Evolutionary conservation across 1,140 invertebrate genomes (phyloP).

Genomic region (Magallana angulata): DNA sequence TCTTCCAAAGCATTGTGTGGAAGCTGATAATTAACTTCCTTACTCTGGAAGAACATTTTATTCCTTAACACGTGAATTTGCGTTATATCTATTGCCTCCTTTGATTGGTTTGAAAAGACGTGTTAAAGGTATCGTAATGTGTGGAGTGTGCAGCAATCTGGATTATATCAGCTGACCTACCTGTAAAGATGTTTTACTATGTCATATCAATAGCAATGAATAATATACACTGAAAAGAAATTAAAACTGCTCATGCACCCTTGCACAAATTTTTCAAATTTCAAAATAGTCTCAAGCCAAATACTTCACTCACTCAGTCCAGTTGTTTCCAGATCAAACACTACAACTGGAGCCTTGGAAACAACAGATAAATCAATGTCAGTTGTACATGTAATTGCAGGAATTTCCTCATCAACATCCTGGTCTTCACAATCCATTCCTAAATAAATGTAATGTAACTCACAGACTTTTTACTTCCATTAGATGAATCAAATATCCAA

Average conservation of each 20-base stretch:
- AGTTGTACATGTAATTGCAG: not conserved
- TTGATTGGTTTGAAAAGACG: not conserved
- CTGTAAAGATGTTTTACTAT: not conserved
- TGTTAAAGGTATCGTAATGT: not conserved
- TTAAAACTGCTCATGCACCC: too few species aligned
- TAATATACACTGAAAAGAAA: too few species aligned
- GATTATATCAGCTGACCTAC: conserved; percentile 39
- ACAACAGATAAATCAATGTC: too few species aligned
- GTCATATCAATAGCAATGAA: not conserved
- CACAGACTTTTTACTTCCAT: too few species aligned
- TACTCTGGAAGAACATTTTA: conserved; percentile 18
- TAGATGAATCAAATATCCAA: too few species aligned
- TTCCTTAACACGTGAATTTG: conserved; percentile 3
- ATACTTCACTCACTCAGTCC: conserved; percentile 15
- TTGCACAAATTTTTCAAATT: too few species aligned
- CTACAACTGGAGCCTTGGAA: too few species aligned
- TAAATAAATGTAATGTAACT: not conserved
- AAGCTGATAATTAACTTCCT: conserved; percentile 10
- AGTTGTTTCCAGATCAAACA: conserved; percentile 37
- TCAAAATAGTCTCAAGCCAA: too few species aligned
- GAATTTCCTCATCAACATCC: not conserved
- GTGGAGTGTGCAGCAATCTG: conserved; percentile 14
- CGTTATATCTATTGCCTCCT: not conserved
- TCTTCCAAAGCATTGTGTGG: not conserved
- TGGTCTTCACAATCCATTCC: not conserved